phyloP scores from a whole-genome alignment of 1,140 invertebrate genomes.

The Teleogryllus occipitalis region DNA sequence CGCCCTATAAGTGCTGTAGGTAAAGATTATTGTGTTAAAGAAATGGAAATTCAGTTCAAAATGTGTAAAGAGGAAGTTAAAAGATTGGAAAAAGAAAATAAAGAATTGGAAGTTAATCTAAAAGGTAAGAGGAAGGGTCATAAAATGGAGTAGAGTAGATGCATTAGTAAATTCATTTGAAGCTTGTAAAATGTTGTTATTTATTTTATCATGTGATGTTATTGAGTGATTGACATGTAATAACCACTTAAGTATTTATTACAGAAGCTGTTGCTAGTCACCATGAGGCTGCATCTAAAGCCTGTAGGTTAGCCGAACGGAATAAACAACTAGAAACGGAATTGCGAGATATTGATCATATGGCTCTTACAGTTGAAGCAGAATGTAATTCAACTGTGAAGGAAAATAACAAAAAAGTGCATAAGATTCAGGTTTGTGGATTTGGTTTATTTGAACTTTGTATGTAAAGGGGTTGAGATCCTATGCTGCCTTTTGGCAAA shows the following conservation, averaged over 20 bases:
- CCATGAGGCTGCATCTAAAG: conserved; percentile 62
- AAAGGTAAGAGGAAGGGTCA: conserved; percentile 34
- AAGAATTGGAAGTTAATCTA: conserved; percentile 46
- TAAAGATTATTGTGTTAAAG: conserved; percentile 46
- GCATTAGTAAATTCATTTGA: not conserved
- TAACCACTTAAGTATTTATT: conserved; percentile 9
- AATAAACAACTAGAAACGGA: conserved; percentile 57
- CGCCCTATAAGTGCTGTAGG: conserved; percentile 44
- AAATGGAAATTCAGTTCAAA: conserved; percentile 31
- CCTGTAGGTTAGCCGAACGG: conserved; percentile 54
- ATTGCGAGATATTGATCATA: conserved; percentile 53
- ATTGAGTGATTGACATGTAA: conserved; percentile 5
- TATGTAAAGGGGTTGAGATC: too few relatives aligned
- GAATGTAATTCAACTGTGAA: conserved; percentile 43
- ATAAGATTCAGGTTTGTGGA: conserved; percentile 34
- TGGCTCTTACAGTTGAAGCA: conserved; percentile 57
- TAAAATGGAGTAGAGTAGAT: not conserved
- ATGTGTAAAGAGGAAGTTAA: conserved; percentile 37
- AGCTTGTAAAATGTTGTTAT: not conserved
- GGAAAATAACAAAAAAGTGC: conserved; percentile 36
- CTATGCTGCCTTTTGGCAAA: too few relatives aligned
- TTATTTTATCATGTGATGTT: conserved; percentile 6
- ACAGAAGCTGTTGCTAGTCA: conserved; percentile 52
- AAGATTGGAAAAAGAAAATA: conserved; percentile 44
- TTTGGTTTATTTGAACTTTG: conserved; percentile 2